phyloP scores from a whole-genome alignment of 2,797 vertebrate genomes.

The Paratrypauchen microcephalus region DNA sequence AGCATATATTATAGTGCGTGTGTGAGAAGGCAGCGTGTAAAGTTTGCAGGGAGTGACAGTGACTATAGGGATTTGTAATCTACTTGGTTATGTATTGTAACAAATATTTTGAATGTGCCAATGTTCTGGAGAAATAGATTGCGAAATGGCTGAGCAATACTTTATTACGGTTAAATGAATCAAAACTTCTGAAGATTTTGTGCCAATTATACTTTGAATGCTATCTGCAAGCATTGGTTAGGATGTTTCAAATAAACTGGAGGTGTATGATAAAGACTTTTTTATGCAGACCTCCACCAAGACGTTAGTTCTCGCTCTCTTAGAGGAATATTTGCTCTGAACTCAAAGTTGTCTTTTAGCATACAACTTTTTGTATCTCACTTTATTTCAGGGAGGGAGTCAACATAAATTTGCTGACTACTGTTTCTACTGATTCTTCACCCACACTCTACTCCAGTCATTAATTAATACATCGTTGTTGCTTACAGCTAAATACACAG shows the following conservation, averaged over 20 bases:
- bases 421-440: neutral
- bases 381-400: too few relatives aligned
- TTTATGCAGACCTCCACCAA: neutral
- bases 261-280: too few relatives aligned
- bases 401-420: neutral
- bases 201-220: neutral
- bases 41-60: conserved; percentile 1
- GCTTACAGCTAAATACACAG: too few relatives aligned
- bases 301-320: too few relatives aligned
- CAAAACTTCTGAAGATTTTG: neutral
- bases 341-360: neutral
- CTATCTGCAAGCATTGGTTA: neutral
- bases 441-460: neutral
- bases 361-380: neutral
- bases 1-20: conserved; percentile 22
- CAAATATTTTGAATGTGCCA: neutral
- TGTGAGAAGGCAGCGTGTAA: conserved; percentile 21
- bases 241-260: neutral
- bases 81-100: neutral
- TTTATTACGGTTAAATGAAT: neutral
- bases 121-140: neutral
- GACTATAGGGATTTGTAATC: neutral
- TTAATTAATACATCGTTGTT: too few relatives aligned
- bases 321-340: neutral
- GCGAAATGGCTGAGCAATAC: neutral